phyloP scores from a whole-genome alignment of 2,113 vertebrate genomes.

The Toxotes jaculatrix region DNA sequence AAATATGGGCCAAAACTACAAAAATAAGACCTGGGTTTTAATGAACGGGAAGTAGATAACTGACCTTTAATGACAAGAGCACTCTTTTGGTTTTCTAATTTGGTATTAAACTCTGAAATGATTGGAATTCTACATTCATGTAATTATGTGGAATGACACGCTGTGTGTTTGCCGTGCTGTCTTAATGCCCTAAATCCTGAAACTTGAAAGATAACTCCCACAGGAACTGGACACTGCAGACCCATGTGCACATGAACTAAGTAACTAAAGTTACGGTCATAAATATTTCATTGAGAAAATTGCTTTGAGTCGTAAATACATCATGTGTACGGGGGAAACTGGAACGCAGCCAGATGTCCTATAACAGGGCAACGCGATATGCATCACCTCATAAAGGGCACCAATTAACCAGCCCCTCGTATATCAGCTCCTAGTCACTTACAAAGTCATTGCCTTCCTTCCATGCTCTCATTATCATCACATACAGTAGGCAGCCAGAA shows the following conservation, averaged over 20 bases:
- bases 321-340: slow-evolving; percentile 44
- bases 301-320: slow-evolving; percentile 77
- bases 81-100: not conserved
- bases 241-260: slow-evolving; percentile 25
- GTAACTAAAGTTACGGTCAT: slow-evolving; percentile 67
- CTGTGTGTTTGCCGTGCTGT: not conserved
- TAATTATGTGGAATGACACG: slow-evolving; percentile 8
- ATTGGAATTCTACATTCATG: slow-evolving; percentile 10
- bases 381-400: slow-evolving; percentile 69
- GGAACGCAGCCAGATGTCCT: slow-evolving; percentile 59
- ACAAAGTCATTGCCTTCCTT: slow-evolving; percentile 74
- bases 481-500: slow-evolving; percentile 51
- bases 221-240: slow-evolving; percentile 26
- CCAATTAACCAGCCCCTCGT: slow-evolving; percentile 74
- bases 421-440: slow-evolving; percentile 77
- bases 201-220: slow-evolving; percentile 13
- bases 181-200: slow-evolving; percentile 4
- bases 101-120: not conserved
- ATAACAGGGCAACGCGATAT: slow-evolving; percentile 52
- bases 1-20: not conserved
- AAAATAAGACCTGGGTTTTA: not conserved
- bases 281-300: slow-evolving; percentile 80
- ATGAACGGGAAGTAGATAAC: not conserved
- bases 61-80: not conserved
- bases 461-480: slow-evolving; percentile 67